Evolutionary conservation across 2,888 invertebrate species (phyloP).

Genomic region (Hirtodrosophila alboralis): DNA sequence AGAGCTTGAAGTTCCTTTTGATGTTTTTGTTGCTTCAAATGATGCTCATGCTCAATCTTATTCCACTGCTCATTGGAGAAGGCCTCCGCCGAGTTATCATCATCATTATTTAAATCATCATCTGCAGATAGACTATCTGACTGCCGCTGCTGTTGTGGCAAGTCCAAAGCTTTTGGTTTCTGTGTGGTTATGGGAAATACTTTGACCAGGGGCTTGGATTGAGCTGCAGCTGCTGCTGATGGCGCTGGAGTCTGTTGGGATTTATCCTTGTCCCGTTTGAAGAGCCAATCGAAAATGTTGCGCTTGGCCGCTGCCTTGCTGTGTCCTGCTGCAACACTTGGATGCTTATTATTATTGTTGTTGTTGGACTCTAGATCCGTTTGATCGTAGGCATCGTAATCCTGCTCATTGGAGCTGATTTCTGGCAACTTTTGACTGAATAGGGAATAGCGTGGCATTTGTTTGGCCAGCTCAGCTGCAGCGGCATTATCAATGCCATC

Average conservation of each 20-base stretch:
- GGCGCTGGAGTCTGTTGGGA: slow-evolving; percentile 7
- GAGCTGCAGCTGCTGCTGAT: neutral
- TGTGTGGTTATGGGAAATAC: too few relatives aligned
- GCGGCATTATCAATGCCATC: slow-evolving; percentile 36
- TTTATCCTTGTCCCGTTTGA: slow-evolving; percentile 47
- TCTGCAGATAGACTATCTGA: slow-evolving; percentile 8
- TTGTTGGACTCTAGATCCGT: slow-evolving; percentile 3
- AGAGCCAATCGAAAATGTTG: slow-evolving; percentile 65
- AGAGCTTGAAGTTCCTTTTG: slow-evolving; percentile 74
- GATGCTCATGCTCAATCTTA: slow-evolving; percentile 82
- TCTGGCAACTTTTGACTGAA: slow-evolving; percentile 59
- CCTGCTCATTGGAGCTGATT: slow-evolving; percentile 43
- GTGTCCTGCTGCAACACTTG: slow-evolving; percentile 50
- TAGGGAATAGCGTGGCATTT: slow-evolving; percentile 71
- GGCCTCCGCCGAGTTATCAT: slow-evolving; percentile 67
- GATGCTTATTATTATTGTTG: slow-evolving; percentile 48
- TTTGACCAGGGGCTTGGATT: neutral
- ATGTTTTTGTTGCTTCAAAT: slow-evolving; percentile 75
- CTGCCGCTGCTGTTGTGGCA: too few relatives aligned
- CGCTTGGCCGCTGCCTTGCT: slow-evolving; percentile 61
- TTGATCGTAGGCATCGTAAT: slow-evolving; percentile 52
- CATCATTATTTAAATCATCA: neutral
- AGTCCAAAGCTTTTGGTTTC: slow-evolving; percentile 17
- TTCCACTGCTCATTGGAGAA: slow-evolving; percentile 83
- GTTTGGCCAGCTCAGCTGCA: slow-evolving; percentile 52